Evolutionary conservation across 2,888 invertebrate genomes (phyloP), one percentile per base, ranked within the genome.

Genomic region (Nephrotoma appendiculata): DNA sequence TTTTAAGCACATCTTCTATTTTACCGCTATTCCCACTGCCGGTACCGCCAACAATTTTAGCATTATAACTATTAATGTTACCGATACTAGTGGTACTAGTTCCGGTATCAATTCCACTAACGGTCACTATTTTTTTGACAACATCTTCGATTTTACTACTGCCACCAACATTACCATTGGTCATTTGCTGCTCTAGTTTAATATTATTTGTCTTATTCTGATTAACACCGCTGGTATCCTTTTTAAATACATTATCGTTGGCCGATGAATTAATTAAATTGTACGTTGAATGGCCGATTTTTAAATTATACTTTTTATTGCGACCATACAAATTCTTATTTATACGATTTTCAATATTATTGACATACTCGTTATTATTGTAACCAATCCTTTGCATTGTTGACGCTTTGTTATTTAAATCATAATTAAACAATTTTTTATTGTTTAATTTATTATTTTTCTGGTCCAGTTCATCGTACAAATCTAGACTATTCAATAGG

Each of bases 361-460:
- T 84, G 6, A 84, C 84, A 84, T 84, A 84, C 15, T 84, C 44
- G 41, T 84, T 48, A 71, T 71, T 85, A 71, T 57, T 85, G 19
- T 48, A 48, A 42, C 84, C 86, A 15, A 43, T 43, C 71, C 19
- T 71, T 71, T 71, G 71, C 71, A 71, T 71, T 71, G 71, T 71
- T 71, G 71, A 4, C 31, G 71, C 31, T 19, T 52, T 86, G 19
- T 86, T 84, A 31, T 15, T 85, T 5, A 71, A 71, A 86, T 71
- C 71, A 31, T 71, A 71, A 83, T 87, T 41, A 86, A 41, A 45
- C 85, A 45, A 5, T 86, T n/a, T 83, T 84, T 87, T 86, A 52
- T 7, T 86, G 48, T 84, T 43, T 88, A 88, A 84, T 90, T 90
- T n/a, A 89, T 90, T 86, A 91, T 90, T 71, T 71, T 71, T 71